Evolutionary conservation across 2,888 invertebrate genomes (phyloP).

Genomic region (Chloroclysta siterata): DNA sequence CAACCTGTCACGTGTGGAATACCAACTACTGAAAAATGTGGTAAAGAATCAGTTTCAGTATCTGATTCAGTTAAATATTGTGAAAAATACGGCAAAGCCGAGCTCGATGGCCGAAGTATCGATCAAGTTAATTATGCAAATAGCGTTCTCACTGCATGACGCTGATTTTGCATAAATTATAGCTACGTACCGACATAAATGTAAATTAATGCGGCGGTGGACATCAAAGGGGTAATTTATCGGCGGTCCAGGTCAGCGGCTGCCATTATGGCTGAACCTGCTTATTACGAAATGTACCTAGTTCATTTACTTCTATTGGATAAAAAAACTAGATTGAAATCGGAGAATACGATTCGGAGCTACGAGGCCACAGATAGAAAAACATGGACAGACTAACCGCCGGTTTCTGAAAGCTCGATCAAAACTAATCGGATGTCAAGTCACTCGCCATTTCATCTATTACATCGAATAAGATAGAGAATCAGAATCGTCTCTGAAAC

Average conservation of each 20-base stretch:
- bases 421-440: no score
- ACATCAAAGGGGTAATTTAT: constrained; percentile 36
- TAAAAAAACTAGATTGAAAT: no score
- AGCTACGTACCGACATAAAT: constrained; percentile 22
- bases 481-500: no score
- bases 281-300: constrained; percentile 23
- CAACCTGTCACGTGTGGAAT: no score
- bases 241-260: constrained; percentile 20
- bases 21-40: no score
- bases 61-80: neutral
- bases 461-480: no score
- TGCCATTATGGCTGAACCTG: constrained; percentile 19
- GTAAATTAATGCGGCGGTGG: constrained; percentile 31
- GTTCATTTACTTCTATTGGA: constrained; percentile 4
- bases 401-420: no score
- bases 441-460: no score
- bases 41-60: neutral
- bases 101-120: constrained; percentile 11
- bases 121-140: constrained; percentile 47
- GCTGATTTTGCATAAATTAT: constrained; percentile 43
- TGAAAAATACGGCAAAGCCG: neutral
- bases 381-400: no score
- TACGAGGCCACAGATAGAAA: no score
- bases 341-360: no score
- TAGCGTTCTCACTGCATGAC: constrained; percentile 33